Percentiles rank a stretch among this genome's conserved stretches.
phyloP scores from a whole-genome alignment of 2,888 invertebrate genomes.

The Argynnis bischoffii region DNA sequence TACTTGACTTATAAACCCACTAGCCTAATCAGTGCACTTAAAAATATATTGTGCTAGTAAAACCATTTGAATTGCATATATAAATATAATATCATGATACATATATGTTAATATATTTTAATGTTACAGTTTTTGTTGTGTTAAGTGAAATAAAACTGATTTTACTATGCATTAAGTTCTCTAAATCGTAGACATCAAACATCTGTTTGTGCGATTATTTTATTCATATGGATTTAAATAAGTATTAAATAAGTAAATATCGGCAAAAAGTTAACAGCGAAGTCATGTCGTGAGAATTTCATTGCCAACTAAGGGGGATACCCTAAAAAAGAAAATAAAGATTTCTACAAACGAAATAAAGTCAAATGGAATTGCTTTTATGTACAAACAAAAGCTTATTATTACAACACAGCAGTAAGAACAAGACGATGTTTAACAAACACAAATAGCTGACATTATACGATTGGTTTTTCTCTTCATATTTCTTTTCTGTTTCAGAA shows the following conservation, averaged over 20 bases:
- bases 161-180: too few species aligned
- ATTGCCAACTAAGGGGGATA: constrained; percentile 3
- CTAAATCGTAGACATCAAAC: background rate
- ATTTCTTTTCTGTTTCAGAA: constrained; percentile 9
- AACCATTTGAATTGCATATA: too few species aligned
- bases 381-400: constrained; percentile 14
- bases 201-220: background rate
- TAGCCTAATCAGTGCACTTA: too few species aligned
- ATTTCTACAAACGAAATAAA: background rate
- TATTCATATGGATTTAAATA: background rate
- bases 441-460: constrained; percentile 1
- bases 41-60: too few species aligned
- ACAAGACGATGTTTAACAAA: constrained; percentile 14
- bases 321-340: constrained; percentile 1
- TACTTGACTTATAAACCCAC: too few species aligned
- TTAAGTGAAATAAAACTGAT: too few species aligned
- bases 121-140: too few species aligned
- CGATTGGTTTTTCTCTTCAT: constrained; percentile 18
- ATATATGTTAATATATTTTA: too few species aligned
- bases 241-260: too few species aligned
- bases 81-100: too few species aligned
- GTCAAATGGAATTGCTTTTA: background rate
- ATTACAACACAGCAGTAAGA: constrained; percentile 14
- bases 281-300: background rate
- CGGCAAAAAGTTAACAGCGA: background rate